Conservation (phyloP, 2,113 vertebrate species). For the Haemorhous mexicanus region DNA sequence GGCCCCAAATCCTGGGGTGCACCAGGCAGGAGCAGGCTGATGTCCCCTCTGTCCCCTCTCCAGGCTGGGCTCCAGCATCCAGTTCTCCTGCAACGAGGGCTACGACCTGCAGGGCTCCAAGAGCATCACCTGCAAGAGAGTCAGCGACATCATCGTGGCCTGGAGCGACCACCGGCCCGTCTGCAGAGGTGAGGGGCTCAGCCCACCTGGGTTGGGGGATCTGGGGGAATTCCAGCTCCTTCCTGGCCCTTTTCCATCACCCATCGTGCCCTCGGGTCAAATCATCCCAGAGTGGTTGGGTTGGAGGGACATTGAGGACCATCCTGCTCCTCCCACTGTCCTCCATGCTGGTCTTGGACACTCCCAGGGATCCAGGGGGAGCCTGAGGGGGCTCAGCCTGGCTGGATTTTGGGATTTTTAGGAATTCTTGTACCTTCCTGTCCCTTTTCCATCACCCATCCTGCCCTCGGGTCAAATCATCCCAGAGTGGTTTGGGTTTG, state of each 20-base stretch:
- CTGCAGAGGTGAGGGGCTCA: slow-evolving; percentile 87
- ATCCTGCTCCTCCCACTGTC: background rate
- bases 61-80: slow-evolving; percentile 94
- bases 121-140: slow-evolving; percentile 94
- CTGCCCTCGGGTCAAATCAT: background rate
- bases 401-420: background rate
- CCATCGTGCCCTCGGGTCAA: background rate
- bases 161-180: slow-evolving; percentile 97
- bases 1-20: accelerated
- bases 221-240: accelerated
- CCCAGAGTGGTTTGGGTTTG: too few species aligned
- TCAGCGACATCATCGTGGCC: slow-evolving; percentile 94
- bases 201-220: accelerated
- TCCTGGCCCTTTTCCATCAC: accelerated
- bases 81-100: slow-evolving; percentile 96
- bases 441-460: background rate
- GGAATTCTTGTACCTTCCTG: background rate
- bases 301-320: background rate
- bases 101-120: slow-evolving; percentile 97
- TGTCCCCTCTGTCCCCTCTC: background rate
- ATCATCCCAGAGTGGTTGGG: background rate
- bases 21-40: background rate
- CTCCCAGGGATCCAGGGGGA: background rate
- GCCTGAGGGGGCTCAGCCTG: background rate
- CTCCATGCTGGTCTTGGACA: too few species aligned